Conservation (phyloP, 2,797 vertebrate genomes). For the Fistularia commersonii region DNA sequence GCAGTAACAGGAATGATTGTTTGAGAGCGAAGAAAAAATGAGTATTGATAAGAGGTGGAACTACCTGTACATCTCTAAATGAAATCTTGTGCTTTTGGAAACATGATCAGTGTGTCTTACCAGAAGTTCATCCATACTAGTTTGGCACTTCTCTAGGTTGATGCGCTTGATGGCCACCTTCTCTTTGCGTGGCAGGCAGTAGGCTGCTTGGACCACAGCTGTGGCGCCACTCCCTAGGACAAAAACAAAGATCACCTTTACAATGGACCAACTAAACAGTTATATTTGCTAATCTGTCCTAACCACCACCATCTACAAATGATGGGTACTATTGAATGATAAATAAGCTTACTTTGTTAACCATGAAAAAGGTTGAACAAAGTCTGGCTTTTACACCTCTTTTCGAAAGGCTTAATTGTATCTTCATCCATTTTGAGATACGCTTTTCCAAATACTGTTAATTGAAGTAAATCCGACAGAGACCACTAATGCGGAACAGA, state of each 20-base stretch:
- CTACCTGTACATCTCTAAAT: conserved; percentile 12
- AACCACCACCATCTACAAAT: not conserved
- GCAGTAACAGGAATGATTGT: conserved; percentile 43
- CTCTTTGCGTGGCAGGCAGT: conserved; percentile 91
- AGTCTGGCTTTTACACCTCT: conserved; percentile 8
- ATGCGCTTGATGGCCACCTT: conserved; percentile 97
- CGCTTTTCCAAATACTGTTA: conserved; percentile 30
- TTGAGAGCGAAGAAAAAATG: conserved; percentile 37
- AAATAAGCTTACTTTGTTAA: conserved; percentile 16
- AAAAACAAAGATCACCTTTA: conserved; percentile 17
- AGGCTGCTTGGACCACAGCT: conserved; percentile 94
- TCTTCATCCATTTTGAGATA: conserved; percentile 50
- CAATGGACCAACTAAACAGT: not conserved
- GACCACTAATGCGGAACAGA: conserved; percentile 8
- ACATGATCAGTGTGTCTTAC: conserved; percentile 64
- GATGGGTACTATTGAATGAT: not conserved
- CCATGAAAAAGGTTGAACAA: conserved; percentile 17
- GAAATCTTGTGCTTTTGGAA: conserved; percentile 14
- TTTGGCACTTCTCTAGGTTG: conserved; percentile 98
- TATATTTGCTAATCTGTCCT: not conserved
- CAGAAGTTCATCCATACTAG: conserved; percentile 99
- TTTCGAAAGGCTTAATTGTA: conserved; percentile 12
- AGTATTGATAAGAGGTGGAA: conserved; percentile 56
- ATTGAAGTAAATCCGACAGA: conserved; percentile 20
- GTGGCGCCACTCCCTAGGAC: conserved; percentile 92